phyloP scores from a whole-genome alignment of 64 coral and sea anemone genomes.

The Stylophora pistillata region DNA sequence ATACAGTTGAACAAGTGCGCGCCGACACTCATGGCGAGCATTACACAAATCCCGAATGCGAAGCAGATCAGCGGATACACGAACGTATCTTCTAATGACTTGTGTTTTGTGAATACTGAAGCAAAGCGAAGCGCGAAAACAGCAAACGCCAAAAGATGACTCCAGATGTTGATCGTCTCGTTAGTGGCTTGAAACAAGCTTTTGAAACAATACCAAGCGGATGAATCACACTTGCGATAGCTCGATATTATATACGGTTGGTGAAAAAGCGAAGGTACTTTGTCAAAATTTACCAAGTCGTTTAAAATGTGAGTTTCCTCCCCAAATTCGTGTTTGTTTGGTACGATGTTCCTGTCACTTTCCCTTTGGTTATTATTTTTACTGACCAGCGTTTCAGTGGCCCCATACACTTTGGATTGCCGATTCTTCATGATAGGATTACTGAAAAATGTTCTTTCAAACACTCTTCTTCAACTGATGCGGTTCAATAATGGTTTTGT shows the following conservation, averaged over 20 bases:
- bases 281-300: background rate
- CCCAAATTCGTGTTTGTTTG: background rate
- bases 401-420: background rate
- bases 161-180: constrained; percentile 90
- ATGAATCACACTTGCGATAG: constrained; percentile 59
- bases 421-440: background rate
- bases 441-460: background rate
- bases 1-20: constrained; percentile 83
- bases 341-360: background rate
- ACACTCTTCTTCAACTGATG: no score
- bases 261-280: constrained; percentile 49
- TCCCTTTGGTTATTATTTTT: background rate
- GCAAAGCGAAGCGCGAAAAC: constrained; percentile 71
- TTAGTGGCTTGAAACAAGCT: constrained; percentile 69
- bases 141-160: constrained; percentile 71
- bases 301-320: background rate
- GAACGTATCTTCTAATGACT: constrained; percentile 18
- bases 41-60: constrained; percentile 50
- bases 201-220: constrained; percentile 32
- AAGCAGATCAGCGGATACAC: constrained; percentile 74
- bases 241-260: constrained; percentile 58
- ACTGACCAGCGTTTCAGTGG: background rate
- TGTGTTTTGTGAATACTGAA: constrained; percentile 47
- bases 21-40: constrained; percentile 60
- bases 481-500: no score